These are phyloP conservation scores for Panthera tigris DNA, from an alignment of 2,113 vertebrate genomes.

Conservation along the genomic window DNA sequence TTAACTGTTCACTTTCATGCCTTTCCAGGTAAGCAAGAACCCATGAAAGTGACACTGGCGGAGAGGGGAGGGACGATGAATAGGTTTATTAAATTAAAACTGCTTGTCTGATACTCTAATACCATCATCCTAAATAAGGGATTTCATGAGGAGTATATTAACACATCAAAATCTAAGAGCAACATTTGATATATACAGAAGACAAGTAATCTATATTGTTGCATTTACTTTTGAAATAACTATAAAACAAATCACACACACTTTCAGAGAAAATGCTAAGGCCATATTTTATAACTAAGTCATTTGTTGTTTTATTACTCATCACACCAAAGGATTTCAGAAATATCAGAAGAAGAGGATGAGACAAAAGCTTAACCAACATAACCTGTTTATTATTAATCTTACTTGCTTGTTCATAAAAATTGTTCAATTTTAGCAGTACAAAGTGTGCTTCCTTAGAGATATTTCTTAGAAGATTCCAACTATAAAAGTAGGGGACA, in stretches of 20 bases:
- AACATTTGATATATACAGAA: background rate
- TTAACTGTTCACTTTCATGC: background rate
- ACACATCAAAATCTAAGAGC: background rate
- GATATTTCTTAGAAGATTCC: background rate
- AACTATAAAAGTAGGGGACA: background rate
- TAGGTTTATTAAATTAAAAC: background rate
- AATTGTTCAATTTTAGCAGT: background rate
- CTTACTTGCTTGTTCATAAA: background rate
- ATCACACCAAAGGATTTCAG: constrained; percentile 35
- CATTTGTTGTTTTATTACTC: background rate
- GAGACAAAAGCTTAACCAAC: background rate
- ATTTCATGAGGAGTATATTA: background rate
- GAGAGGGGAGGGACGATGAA: background rate
- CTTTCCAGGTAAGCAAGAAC: background rate
- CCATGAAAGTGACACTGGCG: background rate
- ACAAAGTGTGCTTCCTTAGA: background rate
- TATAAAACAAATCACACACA: background rate
- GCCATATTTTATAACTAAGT: background rate
- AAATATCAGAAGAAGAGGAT: background rate
- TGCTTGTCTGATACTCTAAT: background rate
- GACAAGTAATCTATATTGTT: background rate
- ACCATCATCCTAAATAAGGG: background rate
- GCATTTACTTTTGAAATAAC: background rate
- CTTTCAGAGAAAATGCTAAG: background rate
- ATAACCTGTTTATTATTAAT: background rate